Percentiles rank a stretch among this genome's conserved stretches.
These are phyloP conservation scores for Sphinx pinastri DNA, from an alignment of 2,888 invertebrate species.

Conservation along the genomic window DNA sequence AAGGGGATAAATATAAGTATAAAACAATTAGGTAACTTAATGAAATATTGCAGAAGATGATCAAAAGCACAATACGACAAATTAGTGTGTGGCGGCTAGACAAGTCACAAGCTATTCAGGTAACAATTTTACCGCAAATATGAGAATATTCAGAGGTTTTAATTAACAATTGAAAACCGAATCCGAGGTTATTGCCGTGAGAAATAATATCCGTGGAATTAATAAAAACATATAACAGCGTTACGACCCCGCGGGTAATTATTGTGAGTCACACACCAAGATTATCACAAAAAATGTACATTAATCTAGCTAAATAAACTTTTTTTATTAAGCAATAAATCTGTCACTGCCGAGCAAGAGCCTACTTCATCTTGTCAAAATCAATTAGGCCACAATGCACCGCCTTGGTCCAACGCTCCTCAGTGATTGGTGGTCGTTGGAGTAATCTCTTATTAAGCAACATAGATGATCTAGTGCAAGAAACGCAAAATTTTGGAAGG, in stretches of 20 bases:
- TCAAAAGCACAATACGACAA: not conserved
- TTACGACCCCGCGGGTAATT: slow-evolving; percentile 30
- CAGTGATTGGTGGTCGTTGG: too few species aligned
- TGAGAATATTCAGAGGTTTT: slow-evolving; percentile 16
- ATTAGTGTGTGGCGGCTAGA: not conserved
- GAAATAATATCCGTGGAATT: slow-evolving; percentile 46
- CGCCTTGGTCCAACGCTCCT: too few species aligned
- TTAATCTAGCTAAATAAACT: not conserved
- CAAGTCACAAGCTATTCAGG: not conserved
- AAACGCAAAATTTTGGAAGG: too few species aligned
- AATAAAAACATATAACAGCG: slow-evolving; percentile 44
- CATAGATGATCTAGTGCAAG: too few species aligned
- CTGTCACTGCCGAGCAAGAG: too few species aligned
- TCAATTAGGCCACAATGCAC: too few species aligned
- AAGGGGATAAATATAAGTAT: too few species aligned
- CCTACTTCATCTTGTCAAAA: too few species aligned
- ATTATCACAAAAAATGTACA: slow-evolving; percentile 36
- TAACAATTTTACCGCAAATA: not conserved
- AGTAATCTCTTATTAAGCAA: too few species aligned
- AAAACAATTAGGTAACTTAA: too few species aligned
- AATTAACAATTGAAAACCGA: slow-evolving; percentile 34
- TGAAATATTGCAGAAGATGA: too few species aligned
- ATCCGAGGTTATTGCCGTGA: slow-evolving; percentile 46
- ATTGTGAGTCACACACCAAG: slow-evolving; percentile 28
- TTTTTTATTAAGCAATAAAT: too few species aligned